Conservation (phyloP, 2,888 invertebrate species). For the Apodemia arnacis region DNA sequence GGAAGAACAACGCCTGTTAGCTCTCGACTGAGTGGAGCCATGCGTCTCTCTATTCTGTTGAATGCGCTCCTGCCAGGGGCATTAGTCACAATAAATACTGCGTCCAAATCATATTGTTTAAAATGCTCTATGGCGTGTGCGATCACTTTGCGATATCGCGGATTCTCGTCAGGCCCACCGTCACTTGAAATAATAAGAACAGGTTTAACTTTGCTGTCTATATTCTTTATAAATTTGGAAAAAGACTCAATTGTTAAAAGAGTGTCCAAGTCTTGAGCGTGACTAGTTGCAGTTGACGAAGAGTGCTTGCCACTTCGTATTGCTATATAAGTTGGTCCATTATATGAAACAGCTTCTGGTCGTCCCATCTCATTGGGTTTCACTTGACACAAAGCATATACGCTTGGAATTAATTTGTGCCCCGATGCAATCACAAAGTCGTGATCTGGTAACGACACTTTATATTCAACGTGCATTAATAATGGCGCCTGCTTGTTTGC, state of each 20-base stretch:
- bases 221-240: constrained; percentile 53
- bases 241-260: constrained; percentile 66
- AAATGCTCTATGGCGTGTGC: constrained; percentile 78
- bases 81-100: constrained; percentile 81
- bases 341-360: constrained; percentile 54
- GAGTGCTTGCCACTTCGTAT: constrained; percentile 34
- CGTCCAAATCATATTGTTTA: constrained; percentile 62
- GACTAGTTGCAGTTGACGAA: constrained; percentile 40
- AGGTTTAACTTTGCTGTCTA: constrained; percentile 78
- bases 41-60: constrained; percentile 80
- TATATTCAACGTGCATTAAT: constrained; percentile 57
- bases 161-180: constrained; percentile 85
- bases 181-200: constrained; percentile 81
- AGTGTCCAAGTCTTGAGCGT: constrained; percentile 82
- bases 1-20: constrained; percentile 78
- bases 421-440: constrained; percentile 60
- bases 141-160: constrained; percentile 80
- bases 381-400: constrained; percentile 62
- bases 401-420: constrained; percentile 47
- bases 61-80: constrained; percentile 81
- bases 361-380: constrained; percentile 65
- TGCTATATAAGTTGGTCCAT: constrained; percentile 51
- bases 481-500: constrained; percentile 45
- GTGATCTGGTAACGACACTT: constrained; percentile 60
- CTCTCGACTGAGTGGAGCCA: constrained; percentile 81